Conservation (phyloP, 2,888 invertebrate species). For the Scaptodrosophila latifasciaeformis region DNA sequence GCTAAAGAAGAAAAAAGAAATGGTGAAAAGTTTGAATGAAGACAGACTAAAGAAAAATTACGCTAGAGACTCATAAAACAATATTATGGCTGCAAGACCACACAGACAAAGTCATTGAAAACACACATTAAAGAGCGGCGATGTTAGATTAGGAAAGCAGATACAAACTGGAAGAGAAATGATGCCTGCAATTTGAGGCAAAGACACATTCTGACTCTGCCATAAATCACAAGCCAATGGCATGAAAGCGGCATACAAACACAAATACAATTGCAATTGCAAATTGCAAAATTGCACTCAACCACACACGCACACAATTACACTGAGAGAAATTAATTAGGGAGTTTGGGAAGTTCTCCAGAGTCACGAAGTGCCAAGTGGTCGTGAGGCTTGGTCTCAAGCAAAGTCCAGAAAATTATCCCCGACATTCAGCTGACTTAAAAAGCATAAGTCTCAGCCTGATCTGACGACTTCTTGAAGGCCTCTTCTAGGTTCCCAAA, state of each 20-base stretch:
- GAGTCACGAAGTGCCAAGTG: no score
- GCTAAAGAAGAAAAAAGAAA: conserved; percentile 22
- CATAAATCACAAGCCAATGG: conserved; percentile 41
- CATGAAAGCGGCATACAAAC: conserved; percentile 1
- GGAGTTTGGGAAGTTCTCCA: no score
- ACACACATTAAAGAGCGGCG: neutral
- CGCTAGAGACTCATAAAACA: conserved; percentile 59
- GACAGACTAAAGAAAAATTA: conserved; percentile 53
- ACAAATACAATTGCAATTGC: neutral
- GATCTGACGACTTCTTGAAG: no score
- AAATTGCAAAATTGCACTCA: neutral
- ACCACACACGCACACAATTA: neutral
- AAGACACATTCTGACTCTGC: conserved; percentile 18
- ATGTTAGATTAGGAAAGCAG: neutral
- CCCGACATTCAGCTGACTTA: no score
- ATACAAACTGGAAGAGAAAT: neutral
- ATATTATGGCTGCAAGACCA: conserved; percentile 54
- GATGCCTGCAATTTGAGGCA: conserved; percentile 1
- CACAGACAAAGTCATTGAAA: conserved; percentile 9
- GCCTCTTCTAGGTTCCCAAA: no score
- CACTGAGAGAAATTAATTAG: neutral
- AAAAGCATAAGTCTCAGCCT: no score
- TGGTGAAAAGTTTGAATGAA: no score
- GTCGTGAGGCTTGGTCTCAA: no score
- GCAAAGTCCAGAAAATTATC: no score